These are phyloP conservation scores for Helogale parvula DNA, from an alignment of 2,113 vertebrate genomes.

Conservation along the genomic window DNA sequence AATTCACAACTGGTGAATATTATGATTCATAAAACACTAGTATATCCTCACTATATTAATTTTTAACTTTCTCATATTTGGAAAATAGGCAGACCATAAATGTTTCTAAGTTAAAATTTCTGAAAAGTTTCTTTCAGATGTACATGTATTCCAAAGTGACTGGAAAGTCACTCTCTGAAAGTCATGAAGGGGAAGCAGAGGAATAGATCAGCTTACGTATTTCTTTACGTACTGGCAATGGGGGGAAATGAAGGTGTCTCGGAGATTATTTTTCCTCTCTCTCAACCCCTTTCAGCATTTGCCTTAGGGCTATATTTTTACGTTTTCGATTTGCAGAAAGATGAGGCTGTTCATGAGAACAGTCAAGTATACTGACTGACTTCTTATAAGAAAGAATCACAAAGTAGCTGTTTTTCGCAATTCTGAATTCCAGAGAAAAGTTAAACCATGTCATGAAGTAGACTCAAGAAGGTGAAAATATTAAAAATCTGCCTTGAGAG, in stretches of 20 bases:
- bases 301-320: neutral
- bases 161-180: neutral
- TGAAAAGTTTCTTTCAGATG: neutral
- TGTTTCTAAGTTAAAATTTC: neutral
- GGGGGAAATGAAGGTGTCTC: neutral
- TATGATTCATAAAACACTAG: neutral
- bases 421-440: neutral
- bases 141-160: neutral
- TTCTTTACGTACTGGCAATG: neutral
- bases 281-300: neutral
- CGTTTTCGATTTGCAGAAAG: slow-evolving; percentile 41
- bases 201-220: neutral
- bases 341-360: neutral
- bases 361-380: neutral
- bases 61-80: neutral
- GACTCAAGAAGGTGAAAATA: slow-evolving; percentile 31
- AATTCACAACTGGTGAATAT: neutral
- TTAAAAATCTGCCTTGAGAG: neutral
- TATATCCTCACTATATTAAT: neutral
- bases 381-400: neutral
- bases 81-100: neutral
- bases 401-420: neutral
- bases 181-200: neutral
- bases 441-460: neutral
- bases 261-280: neutral